These are phyloP conservation scores for Cisticola juncidis DNA, from an alignment of 2,113 vertebrate genomes.

Conservation along the genomic window DNA sequence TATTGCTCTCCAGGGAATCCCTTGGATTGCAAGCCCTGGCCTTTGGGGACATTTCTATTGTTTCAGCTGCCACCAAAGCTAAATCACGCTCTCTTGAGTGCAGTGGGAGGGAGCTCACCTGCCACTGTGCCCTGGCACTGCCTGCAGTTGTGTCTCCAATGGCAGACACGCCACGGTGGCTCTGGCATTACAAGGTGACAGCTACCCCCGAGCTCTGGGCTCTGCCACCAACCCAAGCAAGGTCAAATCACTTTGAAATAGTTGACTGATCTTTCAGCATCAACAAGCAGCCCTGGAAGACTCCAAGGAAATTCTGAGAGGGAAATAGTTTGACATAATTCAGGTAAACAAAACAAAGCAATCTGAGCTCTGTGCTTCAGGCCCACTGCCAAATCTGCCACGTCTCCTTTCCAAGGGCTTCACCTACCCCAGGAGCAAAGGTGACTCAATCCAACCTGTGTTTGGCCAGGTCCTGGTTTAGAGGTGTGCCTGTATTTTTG, in stretches of 20 bases:
- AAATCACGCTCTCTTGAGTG: background rate
- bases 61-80: background rate
- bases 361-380: background rate
- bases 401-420: background rate
- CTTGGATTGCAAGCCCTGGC: background rate
- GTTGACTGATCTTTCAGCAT: background rate
- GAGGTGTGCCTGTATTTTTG: background rate
- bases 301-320: background rate
- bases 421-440: background rate
- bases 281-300: constrained; percentile 24
- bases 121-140: background rate
- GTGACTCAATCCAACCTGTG: background rate
- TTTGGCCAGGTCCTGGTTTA: background rate
- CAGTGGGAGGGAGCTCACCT: background rate
- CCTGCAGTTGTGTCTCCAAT: background rate
- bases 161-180: background rate
- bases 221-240: background rate
- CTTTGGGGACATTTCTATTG: constrained; percentile 26
- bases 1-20: background rate
- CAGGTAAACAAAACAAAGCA: background rate
- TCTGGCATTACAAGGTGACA: background rate
- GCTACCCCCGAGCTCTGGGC: background rate
- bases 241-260: background rate
- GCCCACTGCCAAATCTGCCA: background rate
- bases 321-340: background rate